Base-by-base conservation (phyloP, 2,113 vertebrate species). In the Neogale vison region DNA sequence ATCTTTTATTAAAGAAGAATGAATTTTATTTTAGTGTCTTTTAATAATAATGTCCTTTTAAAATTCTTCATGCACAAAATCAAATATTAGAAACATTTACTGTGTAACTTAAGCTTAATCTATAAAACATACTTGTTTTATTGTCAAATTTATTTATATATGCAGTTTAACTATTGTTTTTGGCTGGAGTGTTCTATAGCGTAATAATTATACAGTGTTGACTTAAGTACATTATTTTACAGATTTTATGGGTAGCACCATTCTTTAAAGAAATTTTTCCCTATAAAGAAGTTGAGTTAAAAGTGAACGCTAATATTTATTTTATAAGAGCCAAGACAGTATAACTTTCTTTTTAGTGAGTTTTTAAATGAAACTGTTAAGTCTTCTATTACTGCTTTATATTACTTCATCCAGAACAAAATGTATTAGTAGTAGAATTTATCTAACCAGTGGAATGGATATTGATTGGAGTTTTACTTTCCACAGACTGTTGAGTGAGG, bases 121-220 rank as follows among this genome's bases (percentile, higher is more conserved):
- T 94, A 42, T 87, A 84, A 63, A 82, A 88, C 14, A 63, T 72
- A 31, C 8, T 42, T 79, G 3, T 55, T 21, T 31, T 29, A 67
- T 89, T 92, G 72, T 95, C 89, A 93, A 82, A 74, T 92, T 96
- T 96, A 67, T 72, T 76, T 84, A 71, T 88, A 80, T 57, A 52
- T 79, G 76, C 21, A 31, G n/a, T 71, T 88, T 71, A 77, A 81
- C 23, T 88, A n/a, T 88, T 95, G 59, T 84, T 93, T 92, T 97
- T 81, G 65, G 67, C 36, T 55, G 1, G 15, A 12, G 12, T 67
- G 11, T 61, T 45, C 52, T 52, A 71, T 86, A 42, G 79, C 52
- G 7, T 93, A 84, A 90, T 95, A 90, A 94, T 94, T 74, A 61
- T 96, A 8, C 34, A 83, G 34, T 94, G 14, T 69, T 94, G 11